Percentiles rank a stretch among this genome's conserved stretches.
Evolutionary conservation across 2,113 vertebrate genomes (phyloP).

Genomic region (Anguilla japonica): DNA sequence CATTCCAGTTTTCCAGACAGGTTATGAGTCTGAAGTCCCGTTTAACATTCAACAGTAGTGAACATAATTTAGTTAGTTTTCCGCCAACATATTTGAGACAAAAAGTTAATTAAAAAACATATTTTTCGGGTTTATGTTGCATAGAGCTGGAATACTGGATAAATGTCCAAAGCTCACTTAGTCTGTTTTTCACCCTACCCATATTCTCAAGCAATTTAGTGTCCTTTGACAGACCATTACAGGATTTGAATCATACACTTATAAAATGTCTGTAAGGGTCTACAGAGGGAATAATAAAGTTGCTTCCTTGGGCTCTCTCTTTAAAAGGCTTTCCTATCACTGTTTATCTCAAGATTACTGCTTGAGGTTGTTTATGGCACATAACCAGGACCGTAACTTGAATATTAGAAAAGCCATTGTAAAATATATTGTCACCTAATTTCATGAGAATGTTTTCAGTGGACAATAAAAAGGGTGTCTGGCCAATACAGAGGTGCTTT

Average conservation of each 20-base stretch:
- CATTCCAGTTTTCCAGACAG: conserved; percentile 48
- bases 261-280: background rate
- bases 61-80: conserved; percentile 40
- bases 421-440: background rate
- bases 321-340: background rate
- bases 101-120: conserved; percentile 47
- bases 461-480: background rate
- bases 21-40: conserved; percentile 41
- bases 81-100: conserved; percentile 28
- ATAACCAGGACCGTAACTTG: background rate
- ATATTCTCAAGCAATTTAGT: conserved; percentile 52
- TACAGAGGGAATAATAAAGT: conserved; percentile 10
- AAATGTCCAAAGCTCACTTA: conserved; percentile 57
- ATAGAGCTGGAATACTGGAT: conserved; percentile 47
- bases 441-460: background rate
- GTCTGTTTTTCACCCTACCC: conserved; percentile 56
- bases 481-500: background rate
- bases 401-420: background rate
- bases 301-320: background rate
- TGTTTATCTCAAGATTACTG: background rate
- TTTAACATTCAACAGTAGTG: conserved; percentile 42
- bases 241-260: background rate
- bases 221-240: background rate
- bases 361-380: background rate
- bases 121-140: conserved; percentile 41